Base-by-base conservation (phyloP, 1,140 invertebrate genomes). In the Drosophila gunungcola region DNA sequence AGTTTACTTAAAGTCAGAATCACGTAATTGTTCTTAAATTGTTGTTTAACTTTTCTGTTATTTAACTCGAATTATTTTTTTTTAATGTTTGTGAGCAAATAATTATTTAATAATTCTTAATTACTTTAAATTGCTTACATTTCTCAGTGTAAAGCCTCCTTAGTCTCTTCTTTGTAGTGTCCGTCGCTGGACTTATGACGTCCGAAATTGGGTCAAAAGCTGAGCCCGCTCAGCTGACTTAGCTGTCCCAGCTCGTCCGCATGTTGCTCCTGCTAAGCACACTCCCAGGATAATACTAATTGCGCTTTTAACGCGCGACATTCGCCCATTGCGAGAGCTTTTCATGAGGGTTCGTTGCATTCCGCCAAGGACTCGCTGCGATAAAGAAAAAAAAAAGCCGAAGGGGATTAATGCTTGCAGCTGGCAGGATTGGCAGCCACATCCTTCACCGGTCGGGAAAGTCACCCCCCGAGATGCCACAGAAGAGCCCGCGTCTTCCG, bases 161-260 rank as follows among this genome's bases (percentile, higher is more conserved):
- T 55, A 34, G 56, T 7, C 38, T 45, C 42, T 42, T 11, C 42
- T 69, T 39, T 55, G 43, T 51, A 41, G 9, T 51, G 60, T 54
- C 43, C 38, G 39, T 51, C 41, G 34, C 34, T 42, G 53, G 34
- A 48, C 39, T 67, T 60, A 16, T 77, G 53, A 39, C 12, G 58
- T 52, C 51, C 48, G 36, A 69, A 88, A 86, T 76, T 79, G 65
- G 83, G 83, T 83, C 79, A 83, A 83, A 76, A 82, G 69, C 62
- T 68, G 67, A 67, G 68, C 43, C 41, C 39, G 73, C 61, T 55
- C 58, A 61, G 58, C 43, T 75, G 70, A 49, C 49, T 61, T 27
- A 49, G 61, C 45, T 51, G 63, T 13, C 48, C 36, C 56, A 10
- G 29, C 25, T 39, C 13, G 39, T 21, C 3, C 13, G 36, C 57